phyloP scores from a whole-genome alignment of 1,140 invertebrate genomes.

The Heliconius himera region DNA sequence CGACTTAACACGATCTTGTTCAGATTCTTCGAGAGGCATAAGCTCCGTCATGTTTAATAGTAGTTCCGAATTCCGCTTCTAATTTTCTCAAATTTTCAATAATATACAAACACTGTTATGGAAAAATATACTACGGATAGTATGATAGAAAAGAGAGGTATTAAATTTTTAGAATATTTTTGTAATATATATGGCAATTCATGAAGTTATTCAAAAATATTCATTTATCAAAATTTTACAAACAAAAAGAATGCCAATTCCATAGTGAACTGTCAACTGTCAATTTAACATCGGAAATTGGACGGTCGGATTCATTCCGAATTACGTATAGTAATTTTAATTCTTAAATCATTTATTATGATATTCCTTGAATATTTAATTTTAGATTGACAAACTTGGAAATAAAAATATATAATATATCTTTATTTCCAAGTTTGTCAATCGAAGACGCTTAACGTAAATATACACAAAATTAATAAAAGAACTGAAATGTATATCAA shows the following conservation, averaged over 20 bases:
- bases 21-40: slow-evolving; percentile 56
- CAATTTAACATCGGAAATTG: not conserved
- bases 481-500: too few species aligned
- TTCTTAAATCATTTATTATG: not conserved
- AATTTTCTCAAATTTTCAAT: not conserved
- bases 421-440: too few species aligned
- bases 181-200: not conserved
- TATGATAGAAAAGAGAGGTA: not conserved
- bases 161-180: not conserved
- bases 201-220: not conserved
- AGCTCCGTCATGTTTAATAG: slow-evolving; percentile 62
- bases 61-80: not conserved
- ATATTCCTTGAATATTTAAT: too few species aligned
- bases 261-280: not conserved
- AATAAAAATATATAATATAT: too few species aligned
- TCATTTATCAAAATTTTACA: not conserved
- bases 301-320: not conserved
- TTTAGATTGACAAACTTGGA: too few species aligned
- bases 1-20: slow-evolving; percentile 73
- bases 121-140: not conserved
- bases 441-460: too few species aligned
- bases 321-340: not conserved
- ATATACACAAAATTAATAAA: too few species aligned
- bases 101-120: not conserved
- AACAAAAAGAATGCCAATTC: not conserved